Conservation (phyloP, 2,113 vertebrate species). For the Solea solea region DNA sequence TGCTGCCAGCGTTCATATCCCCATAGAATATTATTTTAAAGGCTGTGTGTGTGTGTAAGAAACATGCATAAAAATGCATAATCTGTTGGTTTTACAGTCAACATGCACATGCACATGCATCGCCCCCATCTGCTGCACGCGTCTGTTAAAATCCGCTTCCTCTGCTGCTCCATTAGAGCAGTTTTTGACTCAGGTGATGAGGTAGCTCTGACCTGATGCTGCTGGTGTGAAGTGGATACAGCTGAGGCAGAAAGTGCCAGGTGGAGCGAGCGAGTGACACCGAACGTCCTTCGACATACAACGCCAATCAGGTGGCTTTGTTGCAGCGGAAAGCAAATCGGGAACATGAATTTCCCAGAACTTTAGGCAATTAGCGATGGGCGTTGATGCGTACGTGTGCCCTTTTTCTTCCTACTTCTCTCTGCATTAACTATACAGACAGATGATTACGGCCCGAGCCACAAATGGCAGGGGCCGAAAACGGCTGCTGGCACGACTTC, state of each 20-base stretch:
- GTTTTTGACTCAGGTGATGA: conserved; percentile 62
- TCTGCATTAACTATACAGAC: no score
- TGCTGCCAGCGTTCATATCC: conserved; percentile 38
- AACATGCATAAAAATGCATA: no score
- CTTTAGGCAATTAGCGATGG: no score
- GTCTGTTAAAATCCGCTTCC: conserved; percentile 18
- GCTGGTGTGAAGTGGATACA: conserved; percentile 66
- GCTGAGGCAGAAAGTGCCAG: conserved; percentile 62
- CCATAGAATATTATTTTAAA: conserved; percentile 38
- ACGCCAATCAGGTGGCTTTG: conserved; percentile 51
- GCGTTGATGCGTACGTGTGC: no score
- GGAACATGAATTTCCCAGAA: no score
- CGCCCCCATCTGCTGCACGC: conserved; percentile 5
- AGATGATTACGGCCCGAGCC: no score
- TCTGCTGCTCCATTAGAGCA: not conserved
- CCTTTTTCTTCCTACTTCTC: no score
- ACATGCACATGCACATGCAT: not conserved
- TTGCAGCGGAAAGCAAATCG: conserved; percentile 14
- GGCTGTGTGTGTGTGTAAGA: conserved; percentile 27
- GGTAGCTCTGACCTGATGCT: conserved; percentile 55
- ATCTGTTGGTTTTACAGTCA: conserved; percentile 44
- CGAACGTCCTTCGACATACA: not conserved
- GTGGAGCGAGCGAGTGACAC: conserved; percentile 26
- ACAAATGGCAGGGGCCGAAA: no score
- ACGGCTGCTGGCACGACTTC: no score